These are phyloP conservation scores for Phthorimaea operculella DNA, from an alignment of 1,140 invertebrate species.

Conservation along the genomic window DNA sequence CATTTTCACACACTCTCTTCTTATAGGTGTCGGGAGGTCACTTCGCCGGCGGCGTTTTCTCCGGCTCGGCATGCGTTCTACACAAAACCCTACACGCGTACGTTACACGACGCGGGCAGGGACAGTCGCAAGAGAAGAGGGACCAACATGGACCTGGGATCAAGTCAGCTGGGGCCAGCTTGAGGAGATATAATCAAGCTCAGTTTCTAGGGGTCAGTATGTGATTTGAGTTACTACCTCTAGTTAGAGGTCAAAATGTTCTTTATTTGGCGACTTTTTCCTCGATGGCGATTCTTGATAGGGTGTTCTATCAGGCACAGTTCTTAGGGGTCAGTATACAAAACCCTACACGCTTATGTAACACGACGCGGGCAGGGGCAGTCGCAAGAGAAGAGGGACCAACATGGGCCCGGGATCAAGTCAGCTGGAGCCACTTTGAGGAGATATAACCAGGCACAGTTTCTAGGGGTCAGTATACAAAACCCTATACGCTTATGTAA, in stretches of 20 bases:
- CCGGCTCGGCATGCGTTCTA: conserved; percentile 61
- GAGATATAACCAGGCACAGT: conserved; percentile 77
- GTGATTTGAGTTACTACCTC: too few species aligned
- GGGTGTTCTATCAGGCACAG: conserved; percentile 78
- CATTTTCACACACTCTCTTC: too few species aligned
- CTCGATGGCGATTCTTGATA: too few species aligned
- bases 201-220: conserved; percentile 72
- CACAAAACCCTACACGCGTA: conserved; percentile 93
- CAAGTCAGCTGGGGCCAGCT: conserved; percentile 83
- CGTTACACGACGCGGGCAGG: conserved; percentile 85
- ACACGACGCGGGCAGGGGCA: conserved; percentile 86
- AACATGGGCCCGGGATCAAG: conserved; percentile 74
- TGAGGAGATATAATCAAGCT: conserved; percentile 83
- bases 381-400: conserved; percentile 78
- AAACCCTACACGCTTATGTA: conserved; percentile 90
- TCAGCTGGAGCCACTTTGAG: conserved; percentile 86
- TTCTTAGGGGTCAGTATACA: conserved; percentile 72
- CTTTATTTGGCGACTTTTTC: too few species aligned
- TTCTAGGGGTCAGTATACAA: conserved; percentile 75
- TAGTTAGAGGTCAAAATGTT: too few species aligned
- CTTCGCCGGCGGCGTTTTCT: conserved; percentile 87
- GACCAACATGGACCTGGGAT: conserved; percentile 76
- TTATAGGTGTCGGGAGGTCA: conserved; percentile 78
- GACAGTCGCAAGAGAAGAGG: conserved; percentile 77
- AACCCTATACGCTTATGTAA: conserved; percentile 89